Percentiles rank a stretch among this genome's conserved stretches.
Evolutionary conservation across 2,113 vertebrate species (phyloP).

Genomic region (Struthidea cinerea): DNA sequence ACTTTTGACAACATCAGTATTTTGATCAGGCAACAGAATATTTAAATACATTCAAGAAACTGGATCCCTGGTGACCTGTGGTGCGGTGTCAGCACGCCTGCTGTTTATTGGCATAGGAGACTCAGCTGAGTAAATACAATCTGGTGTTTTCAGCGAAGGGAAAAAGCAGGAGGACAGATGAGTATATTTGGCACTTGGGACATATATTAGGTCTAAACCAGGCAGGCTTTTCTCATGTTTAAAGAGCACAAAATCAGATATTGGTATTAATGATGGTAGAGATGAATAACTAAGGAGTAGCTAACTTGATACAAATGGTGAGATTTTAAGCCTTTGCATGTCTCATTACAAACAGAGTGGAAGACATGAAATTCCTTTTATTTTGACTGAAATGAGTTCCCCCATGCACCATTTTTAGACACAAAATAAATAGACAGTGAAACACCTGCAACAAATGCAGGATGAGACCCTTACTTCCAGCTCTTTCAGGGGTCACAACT

Average conservation of each 20-base stretch:
- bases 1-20: slow-evolving; percentile 30
- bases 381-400: background rate
- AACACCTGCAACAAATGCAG: background rate
- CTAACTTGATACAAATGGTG: background rate
- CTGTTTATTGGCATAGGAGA: background rate
- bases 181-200: background rate
- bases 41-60: slow-evolving; percentile 1
- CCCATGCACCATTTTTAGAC: background rate
- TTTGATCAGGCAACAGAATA: slow-evolving; percentile 30
- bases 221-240: fast-evolving
- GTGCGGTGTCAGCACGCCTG: background rate
- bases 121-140: background rate
- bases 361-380: background rate
- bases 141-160: background rate
- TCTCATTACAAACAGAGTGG: background rate
- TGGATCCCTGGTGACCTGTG: background rate
- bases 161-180: background rate
- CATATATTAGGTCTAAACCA: background rate
- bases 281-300: background rate
- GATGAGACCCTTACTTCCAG: background rate
- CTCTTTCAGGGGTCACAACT: background rate
- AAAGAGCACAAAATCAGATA: background rate
- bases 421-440: background rate
- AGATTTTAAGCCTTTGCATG: background rate
- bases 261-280: background rate